phyloP scores from a whole-genome alignment of 2,797 vertebrate genomes.

The Coilia nasus region DNA sequence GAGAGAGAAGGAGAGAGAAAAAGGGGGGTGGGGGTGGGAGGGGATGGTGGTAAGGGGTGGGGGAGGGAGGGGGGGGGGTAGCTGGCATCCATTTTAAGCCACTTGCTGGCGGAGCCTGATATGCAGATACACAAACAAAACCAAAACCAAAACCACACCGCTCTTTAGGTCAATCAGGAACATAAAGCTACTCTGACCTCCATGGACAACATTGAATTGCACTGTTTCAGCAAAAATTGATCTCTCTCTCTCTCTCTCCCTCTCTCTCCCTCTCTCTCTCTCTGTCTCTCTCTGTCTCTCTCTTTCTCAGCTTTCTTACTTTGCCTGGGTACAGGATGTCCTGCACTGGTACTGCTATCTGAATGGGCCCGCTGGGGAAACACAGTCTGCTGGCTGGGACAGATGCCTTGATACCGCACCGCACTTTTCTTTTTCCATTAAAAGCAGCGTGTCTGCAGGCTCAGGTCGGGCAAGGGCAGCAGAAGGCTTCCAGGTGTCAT shows the following conservation, averaged over 20 bases:
- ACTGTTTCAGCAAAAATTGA: constrained; percentile 10
- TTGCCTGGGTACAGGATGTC: neutral
- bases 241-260: neutral
- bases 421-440: neutral
- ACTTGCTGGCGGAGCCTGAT: neutral
- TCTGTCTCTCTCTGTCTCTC: neutral
- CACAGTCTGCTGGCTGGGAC: constrained; percentile 9
- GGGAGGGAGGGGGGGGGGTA: too few species aligned
- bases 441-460: neutral
- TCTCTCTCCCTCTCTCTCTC: neutral
- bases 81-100: neutral
- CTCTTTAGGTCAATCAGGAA: neutral
- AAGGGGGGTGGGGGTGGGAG: too few species aligned
- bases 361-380: neutral
- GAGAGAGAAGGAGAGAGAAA: neutral
- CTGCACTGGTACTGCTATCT: neutral
- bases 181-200: neutral
- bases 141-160: too few species aligned
- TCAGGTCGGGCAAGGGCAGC: neutral
- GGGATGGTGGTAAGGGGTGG: too few species aligned
- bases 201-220: neutral
- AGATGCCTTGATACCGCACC: neutral
- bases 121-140: neutral
- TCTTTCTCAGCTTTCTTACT: neutral
- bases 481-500: constrained; percentile 29